Base-by-base conservation (phyloP, 1,140 invertebrate species). In the Teleogryllus occipitalis region DNA sequence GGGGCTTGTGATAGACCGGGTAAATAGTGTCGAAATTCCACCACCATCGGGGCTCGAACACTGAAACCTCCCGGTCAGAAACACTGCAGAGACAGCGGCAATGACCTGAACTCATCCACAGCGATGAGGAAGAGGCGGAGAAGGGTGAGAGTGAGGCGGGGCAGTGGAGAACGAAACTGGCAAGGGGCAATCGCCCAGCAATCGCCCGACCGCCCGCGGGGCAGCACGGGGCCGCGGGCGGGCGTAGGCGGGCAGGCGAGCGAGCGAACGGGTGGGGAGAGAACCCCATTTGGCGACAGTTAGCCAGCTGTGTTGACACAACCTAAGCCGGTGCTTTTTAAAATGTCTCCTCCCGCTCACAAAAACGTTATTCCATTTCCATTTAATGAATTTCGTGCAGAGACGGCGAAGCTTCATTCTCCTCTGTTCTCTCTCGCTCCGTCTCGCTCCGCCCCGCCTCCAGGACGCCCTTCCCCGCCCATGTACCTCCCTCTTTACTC, bases 281-380 rank as follows among this genome's bases (percentile, higher is more conserved):
- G 27, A 65, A 18, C 18, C 54, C 54, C 10, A 65, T 65, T 65
- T 65, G 54, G 54, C 18, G 54, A 65, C 54, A 65, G 54, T 65
- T 65, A 65, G 54, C 54, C 54, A 65, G 54, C 54, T 65, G 54
- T 65, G 54, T 65, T 65, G 54, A 65, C 54, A 65, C 54, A 65
- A 65, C 54, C 54, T 65, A 65, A 65, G 54, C 54, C 54, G 54
- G 54, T 18, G 18, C 54, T 65, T 65, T 65, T 65, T 65, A 65
- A 65, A 65, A 65, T 18, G 54, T 14, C 54, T 10, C 54, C 18
- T 65, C 18, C 54, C 54, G 54, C 54, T 2, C 54, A 65, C 54
- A 65, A 65, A 65, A 65, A 65, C 54, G 54, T 65, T 65, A 65
- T 65, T 65, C 54, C 54, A 65, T 65, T 65, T 65, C 54, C 54